Conservation (phyloP, 2,797 vertebrate genomes). For the Poeciliopsis turneri region DNA sequence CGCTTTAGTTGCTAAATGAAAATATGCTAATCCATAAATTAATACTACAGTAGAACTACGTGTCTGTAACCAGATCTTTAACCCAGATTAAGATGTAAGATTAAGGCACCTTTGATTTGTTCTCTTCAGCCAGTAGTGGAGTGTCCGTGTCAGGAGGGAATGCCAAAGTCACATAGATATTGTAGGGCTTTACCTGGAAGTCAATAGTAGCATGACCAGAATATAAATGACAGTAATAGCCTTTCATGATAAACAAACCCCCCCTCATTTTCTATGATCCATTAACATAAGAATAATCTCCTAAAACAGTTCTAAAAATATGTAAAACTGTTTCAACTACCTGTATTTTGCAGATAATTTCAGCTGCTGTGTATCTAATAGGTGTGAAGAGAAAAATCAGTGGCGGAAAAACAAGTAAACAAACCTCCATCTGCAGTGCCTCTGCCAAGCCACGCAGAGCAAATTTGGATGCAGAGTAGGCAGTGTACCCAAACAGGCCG, state of each 20-base stretch:
- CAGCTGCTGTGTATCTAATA: neutral
- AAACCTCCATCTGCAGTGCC: slow-evolving; percentile 98
- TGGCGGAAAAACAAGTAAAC: neutral
- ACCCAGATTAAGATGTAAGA: neutral
- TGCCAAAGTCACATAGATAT: slow-evolving; percentile 93
- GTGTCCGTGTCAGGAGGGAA: slow-evolving; percentile 98
- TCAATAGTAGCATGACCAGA: neutral
- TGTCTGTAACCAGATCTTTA: neutral
- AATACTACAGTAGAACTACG: too few relatives aligned
- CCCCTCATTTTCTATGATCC: neutral
- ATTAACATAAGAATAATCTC: neutral
- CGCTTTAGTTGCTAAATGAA: neutral
- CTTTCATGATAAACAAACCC: neutral
- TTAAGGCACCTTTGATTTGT: slow-evolving; percentile 88
- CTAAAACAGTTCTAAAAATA: neutral
- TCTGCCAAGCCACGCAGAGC: slow-evolving; percentile 94
- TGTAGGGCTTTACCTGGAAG: slow-evolving; percentile 95
- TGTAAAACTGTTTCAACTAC: neutral
- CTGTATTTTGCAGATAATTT: neutral
- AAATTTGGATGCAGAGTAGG: slow-evolving; percentile 96
- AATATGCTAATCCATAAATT: neutral
- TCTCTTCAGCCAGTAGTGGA: slow-evolving; percentile 91
- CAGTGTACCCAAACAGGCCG: slow-evolving; percentile 93
- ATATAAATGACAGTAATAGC: neutral
- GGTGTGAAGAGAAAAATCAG: neutral